Conservation (phyloP, 2,113 vertebrate species). For the Mus pahari region DNA sequence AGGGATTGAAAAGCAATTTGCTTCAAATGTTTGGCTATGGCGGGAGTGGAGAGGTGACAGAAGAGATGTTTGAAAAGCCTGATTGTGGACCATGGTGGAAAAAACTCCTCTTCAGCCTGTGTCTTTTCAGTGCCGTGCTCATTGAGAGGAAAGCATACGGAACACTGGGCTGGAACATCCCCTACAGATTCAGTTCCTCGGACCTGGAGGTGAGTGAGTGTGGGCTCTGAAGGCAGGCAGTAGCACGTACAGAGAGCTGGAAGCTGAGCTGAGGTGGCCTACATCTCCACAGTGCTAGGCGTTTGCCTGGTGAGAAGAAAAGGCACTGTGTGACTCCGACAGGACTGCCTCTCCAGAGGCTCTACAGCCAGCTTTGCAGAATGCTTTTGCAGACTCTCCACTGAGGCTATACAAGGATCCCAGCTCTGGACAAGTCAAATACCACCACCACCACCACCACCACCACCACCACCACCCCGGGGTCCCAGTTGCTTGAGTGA, state of each 20-base stretch:
- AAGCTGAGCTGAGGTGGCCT: not conserved
- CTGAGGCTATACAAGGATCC: too few species aligned
- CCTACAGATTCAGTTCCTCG: conserved; percentile 81
- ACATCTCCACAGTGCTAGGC: not conserved
- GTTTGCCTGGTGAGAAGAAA: not conserved
- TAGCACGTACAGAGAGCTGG: not conserved
- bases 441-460: too few species aligned
- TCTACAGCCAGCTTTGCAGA: not conserved
- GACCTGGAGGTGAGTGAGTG: conserved; percentile 68
- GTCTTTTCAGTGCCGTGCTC: conserved; percentile 83
- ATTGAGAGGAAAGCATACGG: conserved; percentile 85
- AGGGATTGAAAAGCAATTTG: conserved; percentile 83
- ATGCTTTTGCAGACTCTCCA: not conserved
- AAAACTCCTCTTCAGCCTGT: conserved; percentile 83
- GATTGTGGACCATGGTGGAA: conserved; percentile 82
- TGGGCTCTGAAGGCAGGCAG: not conserved
- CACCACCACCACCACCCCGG: too few species aligned
- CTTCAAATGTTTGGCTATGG: conserved; percentile 80
- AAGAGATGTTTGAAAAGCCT: conserved; percentile 74
- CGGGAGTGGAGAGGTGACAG: conserved; percentile 78
- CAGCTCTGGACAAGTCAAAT: not conserved
- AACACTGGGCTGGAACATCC: conserved; percentile 84
- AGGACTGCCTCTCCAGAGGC: not conserved
- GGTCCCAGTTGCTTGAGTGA: too few species aligned
- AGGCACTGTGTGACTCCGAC: not conserved